Evolutionary conservation across 2,888 invertebrate genomes (phyloP).

Genomic region (Coleophora flavipennella): DNA sequence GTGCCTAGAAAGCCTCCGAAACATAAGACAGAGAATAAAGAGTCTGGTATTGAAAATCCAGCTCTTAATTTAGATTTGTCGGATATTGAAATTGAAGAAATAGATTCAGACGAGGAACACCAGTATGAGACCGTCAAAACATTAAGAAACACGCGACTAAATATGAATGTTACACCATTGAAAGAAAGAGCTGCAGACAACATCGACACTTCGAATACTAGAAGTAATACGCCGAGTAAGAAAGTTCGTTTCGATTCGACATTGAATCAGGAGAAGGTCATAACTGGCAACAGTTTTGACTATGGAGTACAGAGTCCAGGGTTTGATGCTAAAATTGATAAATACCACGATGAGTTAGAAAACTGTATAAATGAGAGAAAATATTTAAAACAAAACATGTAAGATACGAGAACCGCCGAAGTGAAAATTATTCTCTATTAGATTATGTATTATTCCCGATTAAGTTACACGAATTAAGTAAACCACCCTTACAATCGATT

Average conservation of each 20-base stretch:
- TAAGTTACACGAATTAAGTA: no score
- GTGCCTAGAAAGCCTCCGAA: constrained; percentile 53
- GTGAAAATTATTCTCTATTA: no score
- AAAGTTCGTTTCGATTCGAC: constrained; percentile 66
- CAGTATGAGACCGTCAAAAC: constrained; percentile 63
- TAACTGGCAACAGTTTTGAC: constrained; percentile 65
- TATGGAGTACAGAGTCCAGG: constrained; percentile 57
- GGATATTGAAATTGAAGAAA: constrained; percentile 57
- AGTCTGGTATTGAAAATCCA: constrained; percentile 61
- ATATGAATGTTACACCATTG: constrained; percentile 59
- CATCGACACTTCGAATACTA: constrained; percentile 39
- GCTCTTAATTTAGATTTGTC: constrained; percentile 56
- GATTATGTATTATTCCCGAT: no score
- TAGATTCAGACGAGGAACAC: constrained; percentile 40
- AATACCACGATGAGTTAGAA: constrained; percentile 64
- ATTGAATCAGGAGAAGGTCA: constrained; percentile 58
- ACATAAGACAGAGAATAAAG: constrained; percentile 35
- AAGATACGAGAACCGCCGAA: not conserved
- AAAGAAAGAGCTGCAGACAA: constrained; percentile 39
- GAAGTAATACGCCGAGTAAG: constrained; percentile 49
- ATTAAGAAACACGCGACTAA: constrained; percentile 49
- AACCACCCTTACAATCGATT: no score
- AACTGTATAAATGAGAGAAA: constrained; percentile 68
- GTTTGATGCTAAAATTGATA: constrained; percentile 59
- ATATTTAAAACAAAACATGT: constrained; percentile 62